Evolutionary conservation across 2,113 vertebrate species (phyloP).

Genomic region (Eulemur rufifrons): DNA sequence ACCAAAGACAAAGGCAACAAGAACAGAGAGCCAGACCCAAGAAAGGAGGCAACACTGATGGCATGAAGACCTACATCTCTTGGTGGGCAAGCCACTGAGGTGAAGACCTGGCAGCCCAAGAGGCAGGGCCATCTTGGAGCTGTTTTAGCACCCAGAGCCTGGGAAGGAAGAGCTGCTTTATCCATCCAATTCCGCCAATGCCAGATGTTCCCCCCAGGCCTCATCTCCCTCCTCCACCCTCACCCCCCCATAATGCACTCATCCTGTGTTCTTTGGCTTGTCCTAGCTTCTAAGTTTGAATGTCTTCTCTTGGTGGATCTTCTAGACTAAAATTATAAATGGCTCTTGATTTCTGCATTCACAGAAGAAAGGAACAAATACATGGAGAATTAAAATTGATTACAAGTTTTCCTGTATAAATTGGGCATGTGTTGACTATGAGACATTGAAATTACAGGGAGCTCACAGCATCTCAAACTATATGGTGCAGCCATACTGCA

Average conservation of each 20-base stretch:
- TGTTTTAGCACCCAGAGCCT: background rate
- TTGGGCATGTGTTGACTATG: background rate
- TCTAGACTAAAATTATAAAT: background rate
- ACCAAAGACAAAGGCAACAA: background rate
- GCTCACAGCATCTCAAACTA: background rate
- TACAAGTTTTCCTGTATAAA: background rate
- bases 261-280: background rate
- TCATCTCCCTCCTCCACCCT: background rate
- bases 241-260: background rate
- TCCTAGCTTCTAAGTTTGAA: background rate
- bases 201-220: no score
- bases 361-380: background rate
- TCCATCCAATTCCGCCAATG: rapidly evolving
- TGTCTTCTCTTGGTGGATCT: background rate
- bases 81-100: background rate
- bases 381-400: background rate
- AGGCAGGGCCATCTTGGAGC: background rate
- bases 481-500: background rate
- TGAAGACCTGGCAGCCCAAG: background rate
- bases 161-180: background rate
- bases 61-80: background rate
- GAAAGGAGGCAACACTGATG: background rate
- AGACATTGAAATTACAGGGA: background rate
- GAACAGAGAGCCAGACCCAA: background rate
- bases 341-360: background rate